Percentiles rank a stretch among this genome's conserved stretches.
These are phyloP conservation scores for Anneissia japonica DNA, from an alignment of 35 echinoderm and acorn worm genomes.

Conservation along the genomic window DNA sequence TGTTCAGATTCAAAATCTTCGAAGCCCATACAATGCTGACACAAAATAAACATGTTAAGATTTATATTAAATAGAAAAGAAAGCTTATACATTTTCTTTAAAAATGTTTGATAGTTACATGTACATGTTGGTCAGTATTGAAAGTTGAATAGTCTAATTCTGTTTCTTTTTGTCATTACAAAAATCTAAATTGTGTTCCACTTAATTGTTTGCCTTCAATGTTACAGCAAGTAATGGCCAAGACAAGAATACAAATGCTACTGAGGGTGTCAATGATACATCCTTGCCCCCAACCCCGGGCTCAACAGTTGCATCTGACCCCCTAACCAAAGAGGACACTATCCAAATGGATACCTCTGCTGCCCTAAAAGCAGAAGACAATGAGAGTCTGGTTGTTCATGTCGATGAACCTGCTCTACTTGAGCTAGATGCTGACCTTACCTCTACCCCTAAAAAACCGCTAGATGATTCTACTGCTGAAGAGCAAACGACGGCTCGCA, in stretches of 20 bases:
- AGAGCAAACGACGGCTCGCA: background rate
- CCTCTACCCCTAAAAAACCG: constrained; percentile 4
- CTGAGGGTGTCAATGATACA: background rate
- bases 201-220: background rate
- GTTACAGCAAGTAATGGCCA: background rate
- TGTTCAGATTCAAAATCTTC: no score
- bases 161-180: background rate
- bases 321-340: constrained; percentile 7
- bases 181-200: background rate
- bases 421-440: constrained; percentile 82
- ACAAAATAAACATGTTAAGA: no score
- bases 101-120: background rate
- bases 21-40: no score
- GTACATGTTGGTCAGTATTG: background rate
- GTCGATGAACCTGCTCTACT: constrained; percentile 72
- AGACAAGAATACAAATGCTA: background rate
- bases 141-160: background rate
- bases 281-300: background rate
- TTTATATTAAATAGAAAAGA: background rate
- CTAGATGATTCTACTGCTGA: background rate
- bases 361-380: constrained; percentile 40
- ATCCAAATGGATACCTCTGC: constrained; percentile 3
- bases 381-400: constrained; percentile 77
- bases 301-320: background rate
- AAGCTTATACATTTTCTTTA: background rate